A percentile compares a stretch with the other conserved stretches of the same genome.
Evolutionary conservation across 2,888 invertebrate genomes (phyloP).

Genomic region (Melanophora roralis): DNA sequence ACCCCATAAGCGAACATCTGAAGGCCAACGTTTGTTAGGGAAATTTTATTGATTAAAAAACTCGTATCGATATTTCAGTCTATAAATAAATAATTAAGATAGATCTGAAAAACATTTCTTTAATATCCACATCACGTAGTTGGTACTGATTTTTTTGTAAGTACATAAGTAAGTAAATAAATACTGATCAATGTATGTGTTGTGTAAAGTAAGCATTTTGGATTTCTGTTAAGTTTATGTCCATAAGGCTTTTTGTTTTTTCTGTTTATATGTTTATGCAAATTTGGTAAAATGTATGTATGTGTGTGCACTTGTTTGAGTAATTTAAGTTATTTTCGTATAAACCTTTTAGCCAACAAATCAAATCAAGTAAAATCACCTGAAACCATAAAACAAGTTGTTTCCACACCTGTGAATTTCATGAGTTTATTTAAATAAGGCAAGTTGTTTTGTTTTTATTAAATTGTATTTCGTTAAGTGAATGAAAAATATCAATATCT

Average conservation of each 20-base stretch:
- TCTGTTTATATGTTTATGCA: no score
- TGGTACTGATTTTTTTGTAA: not conserved
- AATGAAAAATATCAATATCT: no score
- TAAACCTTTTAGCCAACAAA: conserved; percentile 3
- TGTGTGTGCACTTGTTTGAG: no score
- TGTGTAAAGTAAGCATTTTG: not conserved
- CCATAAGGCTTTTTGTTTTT: no score
- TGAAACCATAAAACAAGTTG: conserved; percentile 41
- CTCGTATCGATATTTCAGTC: not conserved
- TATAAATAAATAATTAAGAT: conserved; percentile 12
- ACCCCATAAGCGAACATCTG: no score
- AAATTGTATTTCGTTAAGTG: not conserved
- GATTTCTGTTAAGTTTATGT: not conserved
- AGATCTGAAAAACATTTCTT: not conserved
- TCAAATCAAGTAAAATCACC: conserved; percentile 37
- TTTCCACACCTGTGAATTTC: conserved; percentile 55
- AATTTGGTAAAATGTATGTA: no score
- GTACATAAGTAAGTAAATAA: no score
- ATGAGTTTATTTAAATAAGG: conserved; percentile 41
- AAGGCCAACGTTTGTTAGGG: no score
- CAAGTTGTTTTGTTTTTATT: conserved; percentile 6
- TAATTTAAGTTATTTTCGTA: no score
- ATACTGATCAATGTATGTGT: not conserved
- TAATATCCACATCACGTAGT: conserved; percentile 8
- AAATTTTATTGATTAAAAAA: not conserved